Evolutionary conservation across 2,797 vertebrate species (phyloP), one percentile per base, ranked within the genome.

Genomic region (Paramormyrops hopkinsi): DNA sequence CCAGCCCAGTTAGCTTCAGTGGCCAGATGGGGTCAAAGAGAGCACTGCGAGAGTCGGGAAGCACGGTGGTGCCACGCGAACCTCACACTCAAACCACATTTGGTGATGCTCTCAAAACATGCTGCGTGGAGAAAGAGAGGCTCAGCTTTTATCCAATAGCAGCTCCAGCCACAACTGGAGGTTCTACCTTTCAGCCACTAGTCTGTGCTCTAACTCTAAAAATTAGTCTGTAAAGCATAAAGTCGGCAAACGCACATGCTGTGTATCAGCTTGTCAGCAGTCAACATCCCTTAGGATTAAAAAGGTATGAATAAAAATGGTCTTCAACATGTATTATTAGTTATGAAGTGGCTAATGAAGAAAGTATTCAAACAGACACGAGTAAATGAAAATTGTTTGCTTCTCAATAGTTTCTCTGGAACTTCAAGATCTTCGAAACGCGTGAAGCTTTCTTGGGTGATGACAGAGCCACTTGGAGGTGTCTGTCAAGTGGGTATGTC

Each of bases 121-220:
- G 22, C 19, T 2, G 44, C n/a, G 17, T 9, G 8, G 37, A 19
- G 54, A 22, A 44, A 46, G 19, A 44, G 37, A 48, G 29, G 1
- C 76, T 82, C 37, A 82, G n/a, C 44, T 82, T 44, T 19, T 22
- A 8, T 44, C 44, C 44, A 53, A n/a, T 82, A 53, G 46, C 37
- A 54, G 62, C 83, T 86, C 48, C 22, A 14, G 46, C n/a, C 19
- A 25, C 1, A 37, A n/a, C 73, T 51, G 86, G 88, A 41, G 88
- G 25, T 33, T 93, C 17, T 59, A 59, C 56, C 2, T 50, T 93
- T 76, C 91, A 91, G 91, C 96, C 98, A 98, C 97, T 97, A 98
- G 98, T 97, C 96, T 95, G 97, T 95, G 96, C 97, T 98, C 93
- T 96, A 93, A 94, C 91, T 94, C 93, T 96, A 97, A 92, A n/a